Conservation (phyloP, 2,113 vertebrate genomes). For the Microcebus griseorufus region DNA sequence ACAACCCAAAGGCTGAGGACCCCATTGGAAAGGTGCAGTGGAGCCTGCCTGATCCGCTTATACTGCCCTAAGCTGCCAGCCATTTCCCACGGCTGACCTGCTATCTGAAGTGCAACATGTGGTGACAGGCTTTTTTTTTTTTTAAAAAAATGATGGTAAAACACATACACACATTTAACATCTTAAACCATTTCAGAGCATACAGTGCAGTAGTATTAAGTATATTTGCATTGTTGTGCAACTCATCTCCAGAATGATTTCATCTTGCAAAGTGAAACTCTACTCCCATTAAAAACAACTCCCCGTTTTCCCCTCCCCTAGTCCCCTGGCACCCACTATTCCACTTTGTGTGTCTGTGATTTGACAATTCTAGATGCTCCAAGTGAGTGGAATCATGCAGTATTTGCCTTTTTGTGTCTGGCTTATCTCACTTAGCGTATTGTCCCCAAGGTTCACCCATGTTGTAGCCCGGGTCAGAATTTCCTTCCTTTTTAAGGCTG, state of each 20-base stretch:
- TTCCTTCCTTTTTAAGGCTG: neutral
- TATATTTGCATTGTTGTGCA: neutral
- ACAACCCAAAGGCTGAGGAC: neutral
- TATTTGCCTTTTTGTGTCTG: neutral
- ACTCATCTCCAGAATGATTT: neutral
- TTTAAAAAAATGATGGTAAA: neutral
- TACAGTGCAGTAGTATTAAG: neutral
- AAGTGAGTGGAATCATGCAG: neutral
- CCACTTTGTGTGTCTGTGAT: neutral
- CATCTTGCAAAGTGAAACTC: neutral
- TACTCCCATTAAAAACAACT: neutral
- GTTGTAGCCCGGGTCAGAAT: neutral
- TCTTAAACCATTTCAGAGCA: neutral
- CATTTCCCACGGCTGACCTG: too few species aligned
- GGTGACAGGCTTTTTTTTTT: neutral
- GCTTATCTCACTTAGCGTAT: neutral
- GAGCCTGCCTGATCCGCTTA: neutral
- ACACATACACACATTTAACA: neutral
- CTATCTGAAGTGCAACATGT: neutral
- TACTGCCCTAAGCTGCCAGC: too few species aligned
- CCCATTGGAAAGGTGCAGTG: neutral
- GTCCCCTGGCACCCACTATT: neutral
- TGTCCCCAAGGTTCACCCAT: neutral
- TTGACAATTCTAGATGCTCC: neutral
- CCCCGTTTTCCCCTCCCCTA: accelerated